phyloP scores from a whole-genome alignment of 2,888 invertebrate species.

The Eristalinus aeneus region DNA sequence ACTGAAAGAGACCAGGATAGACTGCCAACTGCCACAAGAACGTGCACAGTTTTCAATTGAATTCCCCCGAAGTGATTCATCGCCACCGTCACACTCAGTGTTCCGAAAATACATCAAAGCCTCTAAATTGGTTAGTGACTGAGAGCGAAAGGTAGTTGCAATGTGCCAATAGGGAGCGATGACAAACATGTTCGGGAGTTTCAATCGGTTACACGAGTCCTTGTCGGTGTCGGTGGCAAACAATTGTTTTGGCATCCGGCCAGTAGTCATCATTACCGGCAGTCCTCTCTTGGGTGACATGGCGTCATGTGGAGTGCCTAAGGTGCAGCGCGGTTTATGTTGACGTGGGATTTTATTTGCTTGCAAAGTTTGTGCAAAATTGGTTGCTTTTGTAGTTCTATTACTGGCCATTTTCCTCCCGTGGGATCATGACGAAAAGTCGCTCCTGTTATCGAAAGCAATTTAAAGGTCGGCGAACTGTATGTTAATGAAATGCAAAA shows the following conservation, averaged over 20 bases:
- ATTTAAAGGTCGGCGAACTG: background rate
- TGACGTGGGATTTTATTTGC: background rate
- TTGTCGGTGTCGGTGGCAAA: conserved; percentile 27
- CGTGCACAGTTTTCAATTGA: background rate
- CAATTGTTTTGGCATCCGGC: conserved; percentile 44
- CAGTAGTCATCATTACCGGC: conserved; percentile 20
- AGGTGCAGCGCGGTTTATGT: background rate
- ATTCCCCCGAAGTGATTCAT: background rate
- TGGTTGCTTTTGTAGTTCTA: background rate
- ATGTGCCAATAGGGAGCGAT: conserved; percentile 37
- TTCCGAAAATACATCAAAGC: conserved; percentile 37
- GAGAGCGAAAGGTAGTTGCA: background rate
- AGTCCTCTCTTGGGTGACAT: background rate
- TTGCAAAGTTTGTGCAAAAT: background rate
- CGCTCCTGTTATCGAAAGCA: background rate
- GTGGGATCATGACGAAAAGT: too few relatives aligned
- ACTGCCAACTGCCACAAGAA: background rate
- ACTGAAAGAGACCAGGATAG: background rate
- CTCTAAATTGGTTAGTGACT: conserved; percentile 2
- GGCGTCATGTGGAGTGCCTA: background rate
- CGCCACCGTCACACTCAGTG: conserved; percentile 18
- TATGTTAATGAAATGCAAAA: background rate
- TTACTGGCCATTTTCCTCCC: background rate
- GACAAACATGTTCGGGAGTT: conserved; percentile 10
- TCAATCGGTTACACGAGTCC: background rate